A percentile compares a stretch with the other conserved stretches of the same genome.
phyloP scores from a whole-genome alignment of 2,888 invertebrate genomes.

The Mallateleia sp. region DNA sequence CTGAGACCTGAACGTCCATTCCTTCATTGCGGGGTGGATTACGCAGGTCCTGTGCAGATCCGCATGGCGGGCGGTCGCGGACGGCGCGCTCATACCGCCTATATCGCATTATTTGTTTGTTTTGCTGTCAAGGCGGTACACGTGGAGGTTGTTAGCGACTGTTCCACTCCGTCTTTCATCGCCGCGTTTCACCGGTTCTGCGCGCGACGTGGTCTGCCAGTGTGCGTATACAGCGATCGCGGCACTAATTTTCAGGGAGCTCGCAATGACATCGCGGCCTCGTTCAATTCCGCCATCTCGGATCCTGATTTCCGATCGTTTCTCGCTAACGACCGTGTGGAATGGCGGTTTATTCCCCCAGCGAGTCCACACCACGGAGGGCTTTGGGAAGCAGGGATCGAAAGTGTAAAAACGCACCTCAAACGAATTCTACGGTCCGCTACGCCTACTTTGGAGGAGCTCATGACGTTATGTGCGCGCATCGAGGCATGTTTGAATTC shows the following conservation, averaged over 20 bases:
- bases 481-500: not conserved
- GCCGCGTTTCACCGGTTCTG: not conserved
- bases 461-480: not conserved
- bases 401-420: not conserved
- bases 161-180: not conserved
- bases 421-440: not conserved
- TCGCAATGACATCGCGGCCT: too few species aligned
- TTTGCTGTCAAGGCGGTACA: not conserved
- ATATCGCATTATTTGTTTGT: constrained; percentile 1
- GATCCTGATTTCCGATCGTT: too few species aligned
- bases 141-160: not conserved
- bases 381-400: not conserved
- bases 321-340: too few species aligned
- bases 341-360: too few species aligned
- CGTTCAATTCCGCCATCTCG: too few species aligned
- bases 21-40: not conserved
- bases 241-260: constrained; percentile 83
- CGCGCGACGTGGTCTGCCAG: not conserved
- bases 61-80: not conserved
- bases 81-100: not conserved
- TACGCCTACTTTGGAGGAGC: not conserved
- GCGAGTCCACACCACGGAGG: not conserved
- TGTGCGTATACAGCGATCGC: constrained; percentile 78
- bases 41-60: constrained; percentile 8
- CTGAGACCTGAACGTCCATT: not conserved